Evolutionary conservation across 2,113 vertebrate genomes (phyloP).

Genomic region (Reinhardtius hippoglossoides): DNA sequence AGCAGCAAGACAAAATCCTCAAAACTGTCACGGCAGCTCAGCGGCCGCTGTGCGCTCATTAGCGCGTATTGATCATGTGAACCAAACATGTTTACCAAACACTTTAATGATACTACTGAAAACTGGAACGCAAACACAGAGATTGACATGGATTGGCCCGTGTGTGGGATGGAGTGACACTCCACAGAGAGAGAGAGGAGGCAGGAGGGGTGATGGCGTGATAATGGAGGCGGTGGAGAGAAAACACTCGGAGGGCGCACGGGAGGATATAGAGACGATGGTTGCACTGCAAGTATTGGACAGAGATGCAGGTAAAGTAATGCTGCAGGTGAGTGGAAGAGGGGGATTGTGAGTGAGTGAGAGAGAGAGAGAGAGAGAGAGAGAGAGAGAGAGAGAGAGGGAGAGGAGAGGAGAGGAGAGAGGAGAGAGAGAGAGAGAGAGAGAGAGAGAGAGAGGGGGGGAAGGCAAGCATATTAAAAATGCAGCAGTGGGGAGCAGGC

Average conservation of each 20-base stretch:
- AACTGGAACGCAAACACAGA: conserved; percentile 61
- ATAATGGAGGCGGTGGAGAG: conserved; percentile 67
- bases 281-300: conserved; percentile 55
- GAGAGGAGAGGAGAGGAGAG: conserved; percentile 16
- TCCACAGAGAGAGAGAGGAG: conserved; percentile 47
- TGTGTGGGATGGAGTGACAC: conserved; percentile 69
- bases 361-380: conserved; percentile 14
- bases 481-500: conserved; percentile 96
- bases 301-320: conserved; percentile 66
- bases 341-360: conserved; percentile 6
- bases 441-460: conserved; percentile 17
- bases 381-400: conserved; percentile 11
- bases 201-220: conserved; percentile 62
- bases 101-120: conserved; percentile 50
- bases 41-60: conserved; percentile 41
- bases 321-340: conserved; percentile 60
- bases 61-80: conserved; percentile 54
- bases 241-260: conserved; percentile 55
- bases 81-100: conserved; percentile 71
- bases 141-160: conserved; percentile 46
- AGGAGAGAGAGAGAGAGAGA: conserved; percentile 16
- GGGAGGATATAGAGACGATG: conserved; percentile 58
- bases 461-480: conserved; percentile 90
- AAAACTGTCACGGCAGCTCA: neutral
- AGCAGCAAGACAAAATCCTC: neutral